These are phyloP conservation scores for Cosmopolites sordidus DNA, from an alignment of 2,888 invertebrate genomes.

Conservation along the genomic window DNA sequence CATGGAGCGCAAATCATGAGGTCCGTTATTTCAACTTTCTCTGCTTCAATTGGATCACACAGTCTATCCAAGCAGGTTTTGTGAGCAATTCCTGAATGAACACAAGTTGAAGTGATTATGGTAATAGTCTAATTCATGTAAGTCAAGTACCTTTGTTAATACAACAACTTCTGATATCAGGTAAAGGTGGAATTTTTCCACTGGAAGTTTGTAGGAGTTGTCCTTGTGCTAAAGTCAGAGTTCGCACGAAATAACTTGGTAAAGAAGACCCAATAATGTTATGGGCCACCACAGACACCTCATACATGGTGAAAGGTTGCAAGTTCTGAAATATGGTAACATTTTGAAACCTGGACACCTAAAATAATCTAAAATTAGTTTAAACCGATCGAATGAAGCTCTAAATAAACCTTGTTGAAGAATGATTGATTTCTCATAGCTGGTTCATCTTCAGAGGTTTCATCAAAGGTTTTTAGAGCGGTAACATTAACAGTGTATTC, in stretches of 20 bases:
- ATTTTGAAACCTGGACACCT: slow-evolving; percentile 58
- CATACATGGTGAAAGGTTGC: slow-evolving; percentile 78
- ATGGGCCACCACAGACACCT: slow-evolving; percentile 66
- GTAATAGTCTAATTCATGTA: too few species aligned
- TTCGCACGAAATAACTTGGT: slow-evolving; percentile 67
- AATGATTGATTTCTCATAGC: neutral
- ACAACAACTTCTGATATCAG: slow-evolving; percentile 70
- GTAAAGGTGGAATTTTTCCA: slow-evolving; percentile 63
- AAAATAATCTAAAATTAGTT: slow-evolving; percentile 38
- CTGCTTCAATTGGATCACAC: slow-evolving; percentile 65
- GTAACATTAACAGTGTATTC: slow-evolving; percentile 71
- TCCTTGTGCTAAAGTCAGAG: slow-evolving; percentile 65
- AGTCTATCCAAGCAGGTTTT: slow-evolving; percentile 71
- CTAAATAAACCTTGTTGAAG: neutral
- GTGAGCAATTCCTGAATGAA: slow-evolving; percentile 55
- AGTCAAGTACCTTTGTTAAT: slow-evolving; percentile 54
- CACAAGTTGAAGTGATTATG: too few species aligned
- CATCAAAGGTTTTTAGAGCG: slow-evolving; percentile 64
- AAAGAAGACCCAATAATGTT: slow-evolving; percentile 74
- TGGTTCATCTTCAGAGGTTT: slow-evolving; percentile 34
- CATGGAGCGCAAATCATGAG: slow-evolving; percentile 87
- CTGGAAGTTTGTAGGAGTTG: slow-evolving; percentile 56
- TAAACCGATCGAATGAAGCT: neutral
- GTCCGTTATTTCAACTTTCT: slow-evolving; percentile 62
- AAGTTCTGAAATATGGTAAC: slow-evolving; percentile 60